Conservation (phyloP, 2,797 vertebrate genomes). For the Poliocrania exsul region DNA sequence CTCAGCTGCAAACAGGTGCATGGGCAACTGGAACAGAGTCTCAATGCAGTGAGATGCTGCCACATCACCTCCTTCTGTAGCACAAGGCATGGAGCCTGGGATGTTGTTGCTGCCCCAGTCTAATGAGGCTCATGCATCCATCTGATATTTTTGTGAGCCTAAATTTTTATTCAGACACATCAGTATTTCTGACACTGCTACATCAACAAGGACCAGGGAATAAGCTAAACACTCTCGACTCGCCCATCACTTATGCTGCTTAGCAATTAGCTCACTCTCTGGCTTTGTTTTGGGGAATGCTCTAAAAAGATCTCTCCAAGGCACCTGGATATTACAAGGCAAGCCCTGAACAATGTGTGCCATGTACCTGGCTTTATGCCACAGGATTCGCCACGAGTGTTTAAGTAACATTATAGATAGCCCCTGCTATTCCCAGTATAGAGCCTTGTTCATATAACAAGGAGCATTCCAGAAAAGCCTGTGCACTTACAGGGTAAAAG, state of each 20-base stretch:
- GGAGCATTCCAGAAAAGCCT: not conserved
- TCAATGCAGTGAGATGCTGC: not conserved
- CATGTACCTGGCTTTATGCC: not conserved
- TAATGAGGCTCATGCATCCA: not conserved
- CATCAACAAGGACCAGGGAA: not conserved
- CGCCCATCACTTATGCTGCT: accelerated
- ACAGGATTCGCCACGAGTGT: not conserved
- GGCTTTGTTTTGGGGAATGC: not conserved
- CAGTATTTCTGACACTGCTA: not conserved
- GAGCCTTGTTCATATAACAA: not conserved
- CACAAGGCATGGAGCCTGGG: accelerated
- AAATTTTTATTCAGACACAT: not conserved
- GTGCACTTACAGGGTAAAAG: not conserved
- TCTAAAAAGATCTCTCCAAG: not conserved
- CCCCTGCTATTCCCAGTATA: not conserved
- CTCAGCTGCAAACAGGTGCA: accelerated
- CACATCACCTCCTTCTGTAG: accelerated
- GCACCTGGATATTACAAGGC: not conserved
- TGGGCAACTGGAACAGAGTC: not conserved
- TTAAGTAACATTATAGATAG: not conserved
- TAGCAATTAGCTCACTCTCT: not conserved
- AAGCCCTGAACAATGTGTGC: not conserved
- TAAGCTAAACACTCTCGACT: not conserved
- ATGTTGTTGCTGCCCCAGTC: not conserved
- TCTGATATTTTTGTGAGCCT: not conserved